Percentiles rank a stretch among this genome's conserved stretches.
phyloP scores from a whole-genome alignment of 1,140 invertebrate genomes.

The Aphelenchoides besseyi region DNA sequence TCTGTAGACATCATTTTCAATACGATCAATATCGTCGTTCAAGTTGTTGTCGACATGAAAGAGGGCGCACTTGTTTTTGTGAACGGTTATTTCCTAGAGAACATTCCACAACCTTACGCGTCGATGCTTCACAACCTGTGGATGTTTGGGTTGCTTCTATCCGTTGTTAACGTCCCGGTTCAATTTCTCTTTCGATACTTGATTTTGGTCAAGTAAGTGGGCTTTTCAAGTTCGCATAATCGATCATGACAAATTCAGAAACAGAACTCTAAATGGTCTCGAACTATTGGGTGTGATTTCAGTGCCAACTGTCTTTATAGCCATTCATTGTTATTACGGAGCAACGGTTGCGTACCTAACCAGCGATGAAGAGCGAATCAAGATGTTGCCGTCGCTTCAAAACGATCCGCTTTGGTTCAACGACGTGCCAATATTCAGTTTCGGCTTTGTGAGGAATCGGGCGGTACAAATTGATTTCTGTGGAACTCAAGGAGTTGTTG shows the following conservation, averaged over 20 bases:
- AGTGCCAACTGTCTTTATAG: not conserved
- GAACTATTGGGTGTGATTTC: not conserved
- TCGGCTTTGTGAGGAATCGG: not conserved
- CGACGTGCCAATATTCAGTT: not conserved
- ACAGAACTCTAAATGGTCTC: not conserved
- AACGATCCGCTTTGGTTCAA: not conserved
- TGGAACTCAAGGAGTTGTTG: not conserved
- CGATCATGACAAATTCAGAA: too few species aligned
- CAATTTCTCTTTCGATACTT: not conserved
- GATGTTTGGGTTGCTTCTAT: constrained; percentile 6
- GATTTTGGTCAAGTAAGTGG: not conserved
- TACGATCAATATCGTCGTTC: not conserved
- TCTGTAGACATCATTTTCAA: constrained; percentile 4
- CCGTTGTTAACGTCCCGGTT: not conserved
- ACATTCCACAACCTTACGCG: not conserved
- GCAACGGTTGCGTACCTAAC: not conserved
- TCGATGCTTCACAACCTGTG: not conserved
- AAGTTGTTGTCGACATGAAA: constrained; percentile 16
- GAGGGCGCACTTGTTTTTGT: not conserved
- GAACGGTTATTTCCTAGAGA: constrained; percentile 7
- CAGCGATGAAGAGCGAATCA: not conserved
- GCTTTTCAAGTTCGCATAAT: too few species aligned
- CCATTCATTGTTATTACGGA: constrained; percentile 3
- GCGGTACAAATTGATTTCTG: constrained; percentile 7
- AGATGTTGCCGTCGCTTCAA: not conserved